These are phyloP conservation scores for Ibidorhyncha struthersii DNA, from an alignment of 2,113 vertebrate genomes.

Conservation along the genomic window DNA sequence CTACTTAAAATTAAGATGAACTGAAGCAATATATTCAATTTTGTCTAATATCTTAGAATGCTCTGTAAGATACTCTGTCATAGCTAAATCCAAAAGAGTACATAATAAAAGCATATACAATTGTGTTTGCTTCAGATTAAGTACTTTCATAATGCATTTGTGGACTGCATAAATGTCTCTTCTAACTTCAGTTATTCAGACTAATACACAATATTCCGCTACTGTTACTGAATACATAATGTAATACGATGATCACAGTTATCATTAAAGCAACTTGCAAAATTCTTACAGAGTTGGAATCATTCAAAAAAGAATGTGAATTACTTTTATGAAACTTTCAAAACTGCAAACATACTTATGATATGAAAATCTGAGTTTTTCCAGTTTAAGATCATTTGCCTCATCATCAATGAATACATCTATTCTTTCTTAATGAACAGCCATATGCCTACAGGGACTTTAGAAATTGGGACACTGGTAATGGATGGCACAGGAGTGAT, in stretches of 20 bases:
- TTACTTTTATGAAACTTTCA: neutral
- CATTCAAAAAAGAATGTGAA: neutral
- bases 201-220: neutral
- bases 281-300: neutral
- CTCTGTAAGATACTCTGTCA: neutral
- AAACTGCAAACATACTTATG: neutral
- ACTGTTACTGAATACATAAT: constrained; percentile 32
- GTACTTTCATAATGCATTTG: constrained; percentile 53
- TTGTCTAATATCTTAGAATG: neutral
- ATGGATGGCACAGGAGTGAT: neutral
- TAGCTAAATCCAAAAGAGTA: neutral
- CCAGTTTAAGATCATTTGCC: neutral
- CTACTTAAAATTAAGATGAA: neutral
- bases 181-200: constrained; percentile 1
- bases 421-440: neutral
- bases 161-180: constrained; percentile 30
- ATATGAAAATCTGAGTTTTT: neutral
- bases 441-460: neutral
- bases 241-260: neutral
- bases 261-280: neutral
- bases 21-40: neutral
- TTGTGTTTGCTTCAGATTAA: constrained; percentile 37
- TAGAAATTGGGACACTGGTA: neutral
- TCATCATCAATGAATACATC: neutral
- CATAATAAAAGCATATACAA: constrained; percentile 1